Conservation (phyloP, 2,113 vertebrate species). For the Hydrochoerus hydrochaeris region DNA sequence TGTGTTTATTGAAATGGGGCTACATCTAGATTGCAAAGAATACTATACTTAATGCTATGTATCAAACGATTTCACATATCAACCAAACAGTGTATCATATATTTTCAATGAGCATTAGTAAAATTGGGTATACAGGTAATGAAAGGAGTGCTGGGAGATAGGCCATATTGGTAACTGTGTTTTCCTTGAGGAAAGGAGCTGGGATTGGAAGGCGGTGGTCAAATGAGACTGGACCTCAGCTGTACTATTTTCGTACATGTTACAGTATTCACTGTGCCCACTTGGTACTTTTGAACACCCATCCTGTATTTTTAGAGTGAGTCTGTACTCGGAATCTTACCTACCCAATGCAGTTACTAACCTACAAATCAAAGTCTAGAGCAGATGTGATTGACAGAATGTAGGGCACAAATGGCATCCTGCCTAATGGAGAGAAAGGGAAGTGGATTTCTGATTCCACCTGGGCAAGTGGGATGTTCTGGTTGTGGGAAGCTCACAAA, state of each 20-base stretch:
- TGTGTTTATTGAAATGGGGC: too few species aligned
- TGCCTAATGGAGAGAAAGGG: background rate
- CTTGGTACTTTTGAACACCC: background rate
- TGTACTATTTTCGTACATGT: background rate
- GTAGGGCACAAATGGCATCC: background rate
- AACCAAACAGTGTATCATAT: background rate
- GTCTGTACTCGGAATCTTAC: background rate
- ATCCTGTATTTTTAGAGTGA: background rate
- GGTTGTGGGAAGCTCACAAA: background rate
- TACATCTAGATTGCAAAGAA: background rate
- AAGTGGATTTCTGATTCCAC: background rate
- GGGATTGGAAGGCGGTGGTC: background rate
- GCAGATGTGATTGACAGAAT: background rate
- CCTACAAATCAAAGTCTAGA: background rate
- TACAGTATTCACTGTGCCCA: background rate
- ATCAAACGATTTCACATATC: background rate
- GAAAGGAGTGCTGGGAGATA: background rate
- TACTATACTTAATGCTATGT: background rate
- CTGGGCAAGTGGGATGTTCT: background rate
- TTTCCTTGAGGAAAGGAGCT: background rate
- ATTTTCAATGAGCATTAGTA: background rate
- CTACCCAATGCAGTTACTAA: background rate
- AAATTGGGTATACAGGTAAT: background rate
- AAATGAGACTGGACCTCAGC: background rate
- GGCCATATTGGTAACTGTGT: background rate